Evolutionary conservation across 1,140 invertebrate species (phyloP).

Genomic region (Eulimnadia texana): DNA sequence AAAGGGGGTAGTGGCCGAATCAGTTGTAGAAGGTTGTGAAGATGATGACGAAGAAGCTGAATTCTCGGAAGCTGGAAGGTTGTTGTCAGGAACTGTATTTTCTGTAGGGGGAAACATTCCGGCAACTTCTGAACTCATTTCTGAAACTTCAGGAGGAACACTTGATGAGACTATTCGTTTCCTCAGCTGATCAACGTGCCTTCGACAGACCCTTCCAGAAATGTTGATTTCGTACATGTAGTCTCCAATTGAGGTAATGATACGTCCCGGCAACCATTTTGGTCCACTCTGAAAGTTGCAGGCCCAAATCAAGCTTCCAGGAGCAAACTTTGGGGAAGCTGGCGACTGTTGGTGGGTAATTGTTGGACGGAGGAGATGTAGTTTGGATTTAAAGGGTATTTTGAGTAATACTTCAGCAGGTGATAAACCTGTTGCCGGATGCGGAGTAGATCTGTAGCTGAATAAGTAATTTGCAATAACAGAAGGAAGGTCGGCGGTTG

Average conservation of each 20-base stretch:
- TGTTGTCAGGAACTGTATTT: too few relatives aligned
- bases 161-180: not conserved
- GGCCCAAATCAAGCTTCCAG: not conserved
- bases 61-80: too few relatives aligned
- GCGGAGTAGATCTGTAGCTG: not conserved
- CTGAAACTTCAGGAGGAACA: not conserved
- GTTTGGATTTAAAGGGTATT: not conserved
- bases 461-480: not conserved
- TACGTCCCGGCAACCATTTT: not conserved
- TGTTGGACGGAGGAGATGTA: not conserved
- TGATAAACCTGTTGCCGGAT: not conserved
- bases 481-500: not conserved
- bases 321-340: not conserved
- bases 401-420: not conserved
- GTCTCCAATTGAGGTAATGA: not conserved
- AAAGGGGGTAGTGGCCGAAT: too few relatives aligned
- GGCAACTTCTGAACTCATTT: not conserved
- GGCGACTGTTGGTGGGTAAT: not conserved
- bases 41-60: too few relatives aligned
- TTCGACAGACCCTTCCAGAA: not conserved
- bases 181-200: not conserved
- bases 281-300: not conserved
- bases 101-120: too few relatives aligned
- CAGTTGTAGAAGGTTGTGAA: too few relatives aligned
- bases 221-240: not conserved